phyloP scores from a whole-genome alignment of 2,113 vertebrate species.

The Rattus norvegicus region GRCr8 NC_086036.1:41685501-41686000 shows the following conservation, averaged over 20 bases:
- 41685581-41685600: background rate
- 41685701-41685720: background rate
- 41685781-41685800: background rate
- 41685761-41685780: background rate
- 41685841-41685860: background rate
- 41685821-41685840: background rate
- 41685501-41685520: constrained; percentile 2
- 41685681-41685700: background rate
- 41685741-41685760: background rate
- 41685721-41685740: background rate
- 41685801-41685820: background rate
- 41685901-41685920: constrained; percentile 20
- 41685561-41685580: background rate
- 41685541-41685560: background rate
- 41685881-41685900: background rate
- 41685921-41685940: background rate
- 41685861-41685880: background rate
- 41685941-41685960: background rate
- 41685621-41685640: background rate
- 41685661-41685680: background rate
- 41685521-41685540: background rate
- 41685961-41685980: background rate
- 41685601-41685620: background rate
- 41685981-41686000: background rate
- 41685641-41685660: background rate